Evolutionary conservation across 1,140 invertebrate species (phyloP).

Genomic region (Danaus plexippus): DNA sequence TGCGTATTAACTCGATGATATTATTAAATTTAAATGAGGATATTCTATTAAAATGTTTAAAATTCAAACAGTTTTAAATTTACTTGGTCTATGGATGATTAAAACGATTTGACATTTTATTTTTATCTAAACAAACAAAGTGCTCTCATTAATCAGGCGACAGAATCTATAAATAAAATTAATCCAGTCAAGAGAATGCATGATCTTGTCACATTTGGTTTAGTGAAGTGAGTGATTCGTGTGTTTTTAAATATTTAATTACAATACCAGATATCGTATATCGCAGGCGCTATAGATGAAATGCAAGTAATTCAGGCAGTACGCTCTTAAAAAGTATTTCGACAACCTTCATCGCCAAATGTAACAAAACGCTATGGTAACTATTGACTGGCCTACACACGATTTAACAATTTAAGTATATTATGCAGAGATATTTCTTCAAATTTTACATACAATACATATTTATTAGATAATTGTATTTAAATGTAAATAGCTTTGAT

Average conservation of each 20-base stretch:
- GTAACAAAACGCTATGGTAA: constrained; percentile 35
- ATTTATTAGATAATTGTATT: constrained; percentile 68
- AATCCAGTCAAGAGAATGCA: constrained; percentile 28
- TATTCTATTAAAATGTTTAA: constrained; percentile 26
- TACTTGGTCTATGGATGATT: constrained; percentile 29
- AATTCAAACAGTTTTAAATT: constrained; percentile 28
- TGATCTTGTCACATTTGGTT: constrained; percentile 43
- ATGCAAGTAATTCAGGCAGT: neutral
- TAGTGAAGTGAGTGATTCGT: neutral
- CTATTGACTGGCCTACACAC: constrained; percentile 49
- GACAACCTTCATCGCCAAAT: constrained; percentile 39
- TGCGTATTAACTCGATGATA: constrained; percentile 18
- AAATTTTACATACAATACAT: constrained; percentile 67
- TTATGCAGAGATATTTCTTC: constrained; percentile 63
- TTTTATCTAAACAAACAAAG: constrained; percentile 24
- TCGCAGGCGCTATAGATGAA: constrained; percentile 3
- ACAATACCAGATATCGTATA: constrained; percentile 1
- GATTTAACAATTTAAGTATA: constrained; percentile 60
- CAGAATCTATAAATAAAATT: constrained; percentile 46
- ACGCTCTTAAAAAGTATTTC: constrained; percentile 14
- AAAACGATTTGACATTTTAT: constrained; percentile 12
- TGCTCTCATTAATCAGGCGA: constrained; percentile 44
- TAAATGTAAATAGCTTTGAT: constrained; percentile 71
- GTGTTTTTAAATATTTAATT: constrained; percentile 1
- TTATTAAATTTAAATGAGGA: constrained; percentile 20